Conservation (phyloP, 1,140 invertebrate genomes). For the Drosophila repletoides region DNA sequence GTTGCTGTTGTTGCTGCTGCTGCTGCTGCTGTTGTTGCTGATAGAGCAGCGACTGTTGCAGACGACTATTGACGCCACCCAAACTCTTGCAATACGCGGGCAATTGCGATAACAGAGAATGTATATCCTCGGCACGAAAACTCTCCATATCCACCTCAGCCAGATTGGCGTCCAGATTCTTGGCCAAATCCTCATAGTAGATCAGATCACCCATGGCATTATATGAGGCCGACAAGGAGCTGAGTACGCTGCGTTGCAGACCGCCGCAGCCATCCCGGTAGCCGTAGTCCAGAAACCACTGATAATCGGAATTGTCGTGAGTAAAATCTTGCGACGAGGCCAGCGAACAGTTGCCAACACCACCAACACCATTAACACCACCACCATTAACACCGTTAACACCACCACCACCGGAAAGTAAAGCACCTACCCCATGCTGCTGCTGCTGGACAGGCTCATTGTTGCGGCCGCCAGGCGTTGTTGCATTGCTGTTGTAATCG, state of each 20-base stretch:
- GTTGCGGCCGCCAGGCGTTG: conserved; percentile 59
- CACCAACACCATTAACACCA: conserved; percentile 48
- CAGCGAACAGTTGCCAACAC: conserved; percentile 69
- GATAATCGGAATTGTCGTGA: conserved; percentile 94
- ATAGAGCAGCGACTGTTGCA: conserved; percentile 70
- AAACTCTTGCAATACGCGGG: conserved; percentile 86
- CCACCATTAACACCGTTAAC: conserved; percentile 47
- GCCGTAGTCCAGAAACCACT: conserved; percentile 94
- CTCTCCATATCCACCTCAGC: conserved; percentile 97
- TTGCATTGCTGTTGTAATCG: conserved; percentile 85
- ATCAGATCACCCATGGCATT: conserved; percentile 88
- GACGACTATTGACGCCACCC: conserved; percentile 65
- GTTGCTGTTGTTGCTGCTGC: conserved; percentile 53
- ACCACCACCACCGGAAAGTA: conserved; percentile 66
- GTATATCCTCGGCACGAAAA: conserved; percentile 95
- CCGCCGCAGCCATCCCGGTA: conserved; percentile 90
- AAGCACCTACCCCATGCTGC: conserved; percentile 74
- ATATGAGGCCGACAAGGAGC: conserved; percentile 90
- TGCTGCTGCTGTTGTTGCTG: conserved; percentile 81
- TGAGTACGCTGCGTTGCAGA: conserved; percentile 90
- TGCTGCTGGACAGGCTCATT: conserved; percentile 36
- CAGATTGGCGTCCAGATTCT: conserved; percentile 94
- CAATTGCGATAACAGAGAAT: conserved; percentile 90
- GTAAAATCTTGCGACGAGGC: conserved; percentile 87
- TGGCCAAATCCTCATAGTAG: conserved; percentile 92